A percentile compares a stretch with the other conserved stretches of the same genome.
These are phyloP conservation scores for Drosophila affinis DNA, from an alignment of 2,888 invertebrate genomes.

Conservation along the genomic window DNA sequence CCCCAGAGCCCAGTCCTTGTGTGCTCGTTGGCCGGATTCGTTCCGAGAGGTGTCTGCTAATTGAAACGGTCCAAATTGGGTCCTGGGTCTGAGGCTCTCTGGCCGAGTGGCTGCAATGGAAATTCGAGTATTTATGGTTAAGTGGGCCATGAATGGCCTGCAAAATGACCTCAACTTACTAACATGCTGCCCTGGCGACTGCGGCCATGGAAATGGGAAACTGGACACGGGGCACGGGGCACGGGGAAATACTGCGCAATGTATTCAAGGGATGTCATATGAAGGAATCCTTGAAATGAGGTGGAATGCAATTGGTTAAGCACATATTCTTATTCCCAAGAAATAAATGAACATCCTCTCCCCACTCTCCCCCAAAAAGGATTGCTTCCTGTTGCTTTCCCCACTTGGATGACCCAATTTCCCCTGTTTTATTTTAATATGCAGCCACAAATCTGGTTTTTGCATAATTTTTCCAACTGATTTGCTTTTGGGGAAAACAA, in stretches of 20 bases:
- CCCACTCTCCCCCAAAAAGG: neutral
- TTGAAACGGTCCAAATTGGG: constrained; percentile 58
- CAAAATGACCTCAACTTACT: constrained; percentile 38
- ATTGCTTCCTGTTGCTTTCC: constrained; percentile 11
- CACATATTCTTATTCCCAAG: too few species aligned
- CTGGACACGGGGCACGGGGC: neutral
- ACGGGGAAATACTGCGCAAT: neutral
- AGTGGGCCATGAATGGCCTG: constrained; percentile 50
- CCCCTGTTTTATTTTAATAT: neutral
- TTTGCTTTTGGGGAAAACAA: constrained; percentile 64
- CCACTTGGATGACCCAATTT: constrained; percentile 31
- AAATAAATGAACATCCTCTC: too few species aligned
- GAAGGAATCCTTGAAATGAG: neutral
- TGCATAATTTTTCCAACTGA: constrained; percentile 70
- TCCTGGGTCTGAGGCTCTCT: constrained; percentile 14
- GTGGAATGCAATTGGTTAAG: neutral
- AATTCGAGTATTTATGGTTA: constrained; percentile 63
- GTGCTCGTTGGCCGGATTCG: constrained; percentile 14
- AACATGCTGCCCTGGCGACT: constrained; percentile 22
- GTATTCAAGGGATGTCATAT: neutral
- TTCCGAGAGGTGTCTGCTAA: constrained; percentile 63
- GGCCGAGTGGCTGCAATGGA: constrained; percentile 37
- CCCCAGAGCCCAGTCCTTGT: neutral
- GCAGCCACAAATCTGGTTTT: constrained; percentile 31
- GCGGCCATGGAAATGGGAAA: constrained; percentile 19